A percentile compares a stretch with the other conserved stretches of the same genome.
Evolutionary conservation across 2,113 vertebrate genomes (phyloP).

Genomic region (Prunella fulvescens): DNA sequence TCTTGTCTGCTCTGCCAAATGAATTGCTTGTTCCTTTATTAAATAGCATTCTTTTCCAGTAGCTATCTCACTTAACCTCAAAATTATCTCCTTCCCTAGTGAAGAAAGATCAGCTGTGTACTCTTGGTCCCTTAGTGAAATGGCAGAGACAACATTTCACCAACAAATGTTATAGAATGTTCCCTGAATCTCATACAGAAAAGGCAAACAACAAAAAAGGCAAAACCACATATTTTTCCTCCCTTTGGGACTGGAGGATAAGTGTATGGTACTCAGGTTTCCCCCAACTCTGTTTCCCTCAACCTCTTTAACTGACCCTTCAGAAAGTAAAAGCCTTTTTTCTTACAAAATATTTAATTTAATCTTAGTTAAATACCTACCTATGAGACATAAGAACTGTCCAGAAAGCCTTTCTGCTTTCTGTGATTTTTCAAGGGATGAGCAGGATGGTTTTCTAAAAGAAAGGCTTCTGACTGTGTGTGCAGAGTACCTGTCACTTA

Average conservation of each 20-base stretch:
- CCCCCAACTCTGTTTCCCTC: background rate
- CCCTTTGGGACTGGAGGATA: background rate
- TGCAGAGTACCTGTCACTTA: background rate
- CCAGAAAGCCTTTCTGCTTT: background rate
- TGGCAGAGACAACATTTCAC: background rate
- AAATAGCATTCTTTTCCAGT: slow-evolving; percentile 14
- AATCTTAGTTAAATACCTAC: background rate
- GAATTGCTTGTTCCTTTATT: slow-evolving; percentile 21
- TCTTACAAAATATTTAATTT: background rate
- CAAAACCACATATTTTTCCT: background rate
- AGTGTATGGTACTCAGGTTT: background rate
- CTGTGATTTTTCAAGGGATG: background rate
- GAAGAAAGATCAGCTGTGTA: background rate
- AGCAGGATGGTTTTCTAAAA: background rate
- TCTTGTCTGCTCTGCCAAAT: background rate
- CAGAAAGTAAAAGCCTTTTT: background rate
- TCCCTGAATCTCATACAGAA: background rate
- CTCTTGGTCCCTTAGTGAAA: background rate
- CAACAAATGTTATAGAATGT: background rate
- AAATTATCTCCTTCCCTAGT: background rate
- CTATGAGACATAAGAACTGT: background rate
- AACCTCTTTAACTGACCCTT: background rate
- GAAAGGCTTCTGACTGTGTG: background rate
- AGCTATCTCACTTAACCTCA: slow-evolving; percentile 26
- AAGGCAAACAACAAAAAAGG: background rate